These are phyloP conservation scores for Andricus quercusramuli DNA, from an alignment of 2,888 invertebrate genomes.

Conservation along the genomic window DNA sequence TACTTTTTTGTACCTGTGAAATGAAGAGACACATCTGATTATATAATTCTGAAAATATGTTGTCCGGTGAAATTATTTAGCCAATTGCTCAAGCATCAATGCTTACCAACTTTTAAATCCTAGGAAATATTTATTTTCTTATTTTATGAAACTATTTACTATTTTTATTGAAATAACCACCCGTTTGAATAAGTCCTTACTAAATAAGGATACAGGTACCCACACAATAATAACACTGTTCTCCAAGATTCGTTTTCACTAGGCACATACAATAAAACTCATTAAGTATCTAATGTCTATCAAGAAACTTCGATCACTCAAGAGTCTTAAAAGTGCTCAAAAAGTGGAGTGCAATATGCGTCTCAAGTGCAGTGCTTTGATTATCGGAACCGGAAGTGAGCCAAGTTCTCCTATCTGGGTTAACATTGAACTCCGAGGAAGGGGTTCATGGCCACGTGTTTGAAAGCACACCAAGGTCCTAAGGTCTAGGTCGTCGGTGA, in stretches of 20 bases:
- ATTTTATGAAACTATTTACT: neutral
- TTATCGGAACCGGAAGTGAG: slow-evolving; percentile 12
- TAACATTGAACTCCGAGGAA: slow-evolving; percentile 16
- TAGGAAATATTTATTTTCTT: neutral
- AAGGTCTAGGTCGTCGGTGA: slow-evolving; percentile 36
- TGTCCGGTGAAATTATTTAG: neutral
- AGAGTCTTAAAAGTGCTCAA: neutral
- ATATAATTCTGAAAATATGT: neutral
- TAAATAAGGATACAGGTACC: neutral
- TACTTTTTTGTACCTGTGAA: neutral
- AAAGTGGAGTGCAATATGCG: neutral
- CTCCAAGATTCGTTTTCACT: neutral
- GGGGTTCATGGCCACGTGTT: slow-evolving; percentile 32
- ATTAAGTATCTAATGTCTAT: neutral
- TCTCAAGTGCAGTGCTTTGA: neutral
- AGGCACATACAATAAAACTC: neutral
- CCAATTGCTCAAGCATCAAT: neutral
- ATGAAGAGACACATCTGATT: neutral
- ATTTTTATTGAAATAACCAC: neutral
- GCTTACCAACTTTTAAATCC: neutral
- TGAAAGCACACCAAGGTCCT: slow-evolving; percentile 20
- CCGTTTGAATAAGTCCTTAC: neutral
- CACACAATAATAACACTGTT: neutral
- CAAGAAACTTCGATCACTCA: neutral
- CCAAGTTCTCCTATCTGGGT: neutral